Percentiles rank a stretch among this genome's conserved stretches.
Conservation (phyloP, 2,888 invertebrate genomes). For the Ischnura elegans region DNA sequence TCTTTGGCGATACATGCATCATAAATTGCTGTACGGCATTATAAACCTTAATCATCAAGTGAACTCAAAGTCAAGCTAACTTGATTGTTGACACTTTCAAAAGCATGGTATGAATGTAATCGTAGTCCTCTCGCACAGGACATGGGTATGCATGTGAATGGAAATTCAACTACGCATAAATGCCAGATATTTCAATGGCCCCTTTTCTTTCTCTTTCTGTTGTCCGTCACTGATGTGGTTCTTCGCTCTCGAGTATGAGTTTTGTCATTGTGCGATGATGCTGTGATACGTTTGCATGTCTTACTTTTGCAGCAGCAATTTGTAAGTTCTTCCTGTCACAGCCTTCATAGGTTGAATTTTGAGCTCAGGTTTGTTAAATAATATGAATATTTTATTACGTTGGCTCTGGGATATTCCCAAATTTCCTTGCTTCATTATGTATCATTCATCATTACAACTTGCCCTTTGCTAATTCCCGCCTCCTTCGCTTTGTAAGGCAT, state of each 20-base stretch:
- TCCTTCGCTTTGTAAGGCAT: background rate
- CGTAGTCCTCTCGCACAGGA: background rate
- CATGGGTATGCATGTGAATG: background rate
- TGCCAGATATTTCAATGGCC: background rate
- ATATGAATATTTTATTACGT: background rate
- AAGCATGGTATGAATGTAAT: background rate
- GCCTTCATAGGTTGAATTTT: constrained; percentile 12
- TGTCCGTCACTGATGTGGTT: background rate
- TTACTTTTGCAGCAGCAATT: background rate
- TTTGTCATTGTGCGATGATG: constrained; percentile 19
- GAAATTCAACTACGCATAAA: background rate
- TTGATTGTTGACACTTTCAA: no score
- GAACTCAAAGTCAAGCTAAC: no score
- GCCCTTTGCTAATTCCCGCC: background rate
- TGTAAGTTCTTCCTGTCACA: constrained; percentile 38
- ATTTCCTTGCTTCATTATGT: background rate
- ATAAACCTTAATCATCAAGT: no score
- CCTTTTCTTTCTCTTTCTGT: background rate
- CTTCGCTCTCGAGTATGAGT: constrained; percentile 8
- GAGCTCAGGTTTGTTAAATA: background rate
- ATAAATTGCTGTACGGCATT: no score
- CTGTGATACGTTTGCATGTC: constrained; percentile 43
- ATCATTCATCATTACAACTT: background rate
- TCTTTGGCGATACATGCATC: no score
- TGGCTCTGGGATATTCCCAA: background rate